phyloP scores from a whole-genome alignment of 92 coral and sea anemone genomes.

The Actinernus sp. region DNA sequence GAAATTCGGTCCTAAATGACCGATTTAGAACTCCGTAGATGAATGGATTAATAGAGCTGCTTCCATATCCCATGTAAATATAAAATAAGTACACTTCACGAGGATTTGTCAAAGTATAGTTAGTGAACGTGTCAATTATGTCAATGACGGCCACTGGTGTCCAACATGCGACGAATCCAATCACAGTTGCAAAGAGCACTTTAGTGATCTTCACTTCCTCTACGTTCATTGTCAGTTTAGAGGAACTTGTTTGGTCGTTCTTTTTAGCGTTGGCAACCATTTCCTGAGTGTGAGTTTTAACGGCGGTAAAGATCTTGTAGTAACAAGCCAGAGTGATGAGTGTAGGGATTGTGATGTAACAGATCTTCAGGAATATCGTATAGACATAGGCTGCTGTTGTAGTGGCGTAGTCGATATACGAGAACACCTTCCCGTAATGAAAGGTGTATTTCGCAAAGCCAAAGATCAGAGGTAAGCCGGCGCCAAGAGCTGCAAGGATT shows the following conservation, averaged over 20 bases:
- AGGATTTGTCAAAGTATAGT: slow-evolving; percentile 21
- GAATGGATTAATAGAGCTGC: slow-evolving; percentile 52
- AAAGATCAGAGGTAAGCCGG: slow-evolving; percentile 10
- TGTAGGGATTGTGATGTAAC: slow-evolving; percentile 35
- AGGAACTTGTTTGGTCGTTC: neutral
- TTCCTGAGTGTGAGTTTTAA: slow-evolving; percentile 14
- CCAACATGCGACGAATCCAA: slow-evolving; percentile 59
- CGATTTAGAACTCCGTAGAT: slow-evolving; percentile 51
- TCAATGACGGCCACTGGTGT: slow-evolving; percentile 58
- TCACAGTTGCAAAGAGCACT: slow-evolving; percentile 39
- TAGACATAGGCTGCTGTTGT: slow-evolving; percentile 18
- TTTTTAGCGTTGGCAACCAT: neutral
- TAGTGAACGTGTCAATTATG: slow-evolving; percentile 28
- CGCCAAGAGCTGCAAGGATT: slow-evolving; percentile 19
- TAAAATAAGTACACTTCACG: slow-evolving; percentile 38
- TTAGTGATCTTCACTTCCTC: slow-evolving; percentile 42
- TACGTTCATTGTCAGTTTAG: slow-evolving; percentile 23
- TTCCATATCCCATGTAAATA: slow-evolving; percentile 46
- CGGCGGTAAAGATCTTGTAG: slow-evolving; percentile 24
- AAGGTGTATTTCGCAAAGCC: slow-evolving; percentile 25
- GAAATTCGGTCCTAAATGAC: slow-evolving; percentile 29
- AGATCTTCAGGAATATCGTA: slow-evolving; percentile 28
- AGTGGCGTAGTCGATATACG: slow-evolving; percentile 23
- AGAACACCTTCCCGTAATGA: slow-evolving; percentile 50
- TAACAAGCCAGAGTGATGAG: slow-evolving; percentile 36